Base-by-base conservation (phyloP, 2,888 invertebrate genomes). In the Heteromurus nitidus region DNA sequence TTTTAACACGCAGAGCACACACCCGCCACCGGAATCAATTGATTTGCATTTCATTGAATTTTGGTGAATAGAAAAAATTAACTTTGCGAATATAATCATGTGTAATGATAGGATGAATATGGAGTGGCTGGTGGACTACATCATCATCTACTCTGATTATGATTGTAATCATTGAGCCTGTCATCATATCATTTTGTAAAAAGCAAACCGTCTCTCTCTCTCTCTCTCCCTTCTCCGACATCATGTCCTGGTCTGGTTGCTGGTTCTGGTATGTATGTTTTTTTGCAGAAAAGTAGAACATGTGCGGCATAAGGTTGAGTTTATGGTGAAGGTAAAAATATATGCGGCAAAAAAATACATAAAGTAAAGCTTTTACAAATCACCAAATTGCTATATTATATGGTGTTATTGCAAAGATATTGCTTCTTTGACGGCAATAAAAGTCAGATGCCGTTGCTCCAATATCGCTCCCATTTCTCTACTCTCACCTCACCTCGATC, bases 131-230 rank as follows among this genome's bases (percentile, higher is more conserved):
- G n/a, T n/a, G n/a, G n/a, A n/a, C n/a, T 36, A 36, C 36, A 9
- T 36, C 36, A 13, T 36, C 36, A 13, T 36, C 7, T 36, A 13
- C 36, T 9, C 36, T 58, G 58, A 28, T 58, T 11, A 28, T 58
- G 58, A 7, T 60, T n/a, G 31, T 62, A 31, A 62, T 62, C 62
- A 31, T 62, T 31, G 20, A 31, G 18, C 62, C 62, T 62, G 62
- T 62, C 62, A 62, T 62, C 62, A 31, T 31, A 18, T 62, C 62
- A 62, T 31, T 18, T 30, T 3, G 1, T 18, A n/a, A n/a, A 9
- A 36, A 5, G 36, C 36, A 36, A 9, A 36, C 5, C 36, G 7
- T 13, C 13, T 5, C 36, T 13, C 13, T 5, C 5, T 13, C 13
- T 62, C 31, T 3, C 18, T 9, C 62, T 31, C 11, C 13, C 18